These are phyloP conservation scores for Plestiodon gilberti DNA, from an alignment of 2,113 vertebrate species.

Conservation along the genomic window DNA sequence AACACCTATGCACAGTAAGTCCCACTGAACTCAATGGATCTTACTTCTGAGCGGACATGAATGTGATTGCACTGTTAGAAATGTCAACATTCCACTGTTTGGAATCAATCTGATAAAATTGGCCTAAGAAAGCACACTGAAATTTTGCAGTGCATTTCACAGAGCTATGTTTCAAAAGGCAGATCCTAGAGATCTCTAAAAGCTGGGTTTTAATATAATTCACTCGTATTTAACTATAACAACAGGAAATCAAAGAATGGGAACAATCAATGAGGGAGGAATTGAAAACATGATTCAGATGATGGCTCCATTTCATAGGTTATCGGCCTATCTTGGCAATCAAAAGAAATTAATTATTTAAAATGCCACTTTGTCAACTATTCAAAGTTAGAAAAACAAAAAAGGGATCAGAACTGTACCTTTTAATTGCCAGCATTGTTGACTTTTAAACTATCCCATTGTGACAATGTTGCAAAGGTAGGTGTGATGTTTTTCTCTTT, in stretches of 20 bases:
- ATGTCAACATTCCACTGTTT: not conserved
- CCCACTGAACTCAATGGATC: too few species aligned
- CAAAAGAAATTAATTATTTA: constrained; percentile 15
- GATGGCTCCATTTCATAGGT: constrained; percentile 6
- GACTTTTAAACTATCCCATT: constrained; percentile 39
- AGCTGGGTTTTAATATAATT: not conserved
- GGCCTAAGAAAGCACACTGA: not conserved
- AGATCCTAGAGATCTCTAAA: not conserved
- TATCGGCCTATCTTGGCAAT: not conserved
- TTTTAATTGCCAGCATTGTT: constrained; percentile 11
- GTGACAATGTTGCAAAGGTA: constrained; percentile 33
- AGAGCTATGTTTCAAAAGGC: not conserved
- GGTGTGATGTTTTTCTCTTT: constrained; percentile 7
- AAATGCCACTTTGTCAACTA: not conserved
- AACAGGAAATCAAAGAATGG: not conserved
- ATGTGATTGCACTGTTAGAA: too few species aligned
- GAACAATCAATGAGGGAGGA: not conserved
- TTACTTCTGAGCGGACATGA: too few species aligned
- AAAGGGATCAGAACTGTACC: constrained; percentile 13
- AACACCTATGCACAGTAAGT: too few species aligned
- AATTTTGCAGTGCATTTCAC: not conserved
- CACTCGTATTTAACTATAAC: not conserved
- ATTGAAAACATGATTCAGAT: not conserved
- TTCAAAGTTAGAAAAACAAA: constrained; percentile 1
- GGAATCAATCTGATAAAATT: not conserved